phyloP scores from a whole-genome alignment of 2,888 invertebrate genomes.

The Dorcus parallelipipedus region DNA sequence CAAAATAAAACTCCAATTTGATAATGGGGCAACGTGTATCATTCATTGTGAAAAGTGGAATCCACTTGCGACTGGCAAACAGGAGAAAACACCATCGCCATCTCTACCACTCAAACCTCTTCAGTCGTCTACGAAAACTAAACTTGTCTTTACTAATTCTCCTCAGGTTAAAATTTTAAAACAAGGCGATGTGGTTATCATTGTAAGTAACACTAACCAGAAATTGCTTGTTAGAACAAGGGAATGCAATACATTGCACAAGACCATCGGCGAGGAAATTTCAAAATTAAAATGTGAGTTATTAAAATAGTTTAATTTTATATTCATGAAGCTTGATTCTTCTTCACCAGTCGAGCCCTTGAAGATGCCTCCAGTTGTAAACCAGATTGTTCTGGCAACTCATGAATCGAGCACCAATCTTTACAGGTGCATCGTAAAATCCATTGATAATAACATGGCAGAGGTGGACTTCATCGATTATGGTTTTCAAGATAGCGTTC shows the following conservation, averaged over 20 bases:
- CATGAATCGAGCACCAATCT: slow-evolving; percentile 24
- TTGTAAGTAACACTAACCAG: slow-evolving; percentile 23
- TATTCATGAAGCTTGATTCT: background rate
- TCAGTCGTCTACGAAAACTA: background rate
- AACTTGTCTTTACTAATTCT: background rate
- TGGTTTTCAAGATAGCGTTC: slow-evolving; percentile 27
- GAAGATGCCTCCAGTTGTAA: slow-evolving; percentile 24
- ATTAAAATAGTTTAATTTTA: background rate
- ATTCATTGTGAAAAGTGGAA: slow-evolving; percentile 18
- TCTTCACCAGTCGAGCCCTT: slow-evolving; percentile 26
- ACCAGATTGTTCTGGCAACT: slow-evolving; percentile 33
- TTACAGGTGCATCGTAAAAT: slow-evolving; percentile 31
- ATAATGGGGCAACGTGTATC: background rate
- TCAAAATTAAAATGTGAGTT: slow-evolving; percentile 14
- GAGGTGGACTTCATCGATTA: slow-evolving; percentile 36
- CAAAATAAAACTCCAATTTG: slow-evolving; percentile 9
- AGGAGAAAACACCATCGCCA: background rate
- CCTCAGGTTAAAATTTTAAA: slow-evolving; percentile 4
- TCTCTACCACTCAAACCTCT: background rate
- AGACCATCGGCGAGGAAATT: slow-evolving; percentile 23
- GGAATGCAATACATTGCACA: slow-evolving; percentile 26
- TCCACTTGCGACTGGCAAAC: slow-evolving; percentile 9
- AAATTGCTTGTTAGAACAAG: slow-evolving; percentile 32
- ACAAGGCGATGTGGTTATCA: slow-evolving; percentile 23
- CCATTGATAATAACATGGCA: slow-evolving; percentile 21